Conservation (phyloP, 2,797 vertebrate genomes). For the Enoplosus armatus region DNA sequence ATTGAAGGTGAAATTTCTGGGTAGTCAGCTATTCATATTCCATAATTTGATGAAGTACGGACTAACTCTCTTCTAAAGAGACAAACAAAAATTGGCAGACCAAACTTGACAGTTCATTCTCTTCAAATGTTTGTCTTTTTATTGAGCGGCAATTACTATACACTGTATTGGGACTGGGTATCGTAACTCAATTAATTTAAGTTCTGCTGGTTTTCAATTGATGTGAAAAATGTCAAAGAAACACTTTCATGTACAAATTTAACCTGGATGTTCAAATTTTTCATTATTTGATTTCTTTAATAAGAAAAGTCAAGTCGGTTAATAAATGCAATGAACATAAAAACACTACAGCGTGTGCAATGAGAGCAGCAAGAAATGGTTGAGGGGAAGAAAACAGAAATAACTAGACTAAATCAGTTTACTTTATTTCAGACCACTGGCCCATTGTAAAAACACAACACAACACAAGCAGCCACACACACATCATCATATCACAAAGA, state of each 20-base stretch:
- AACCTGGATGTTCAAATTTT: not conserved
- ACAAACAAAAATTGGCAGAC: not conserved
- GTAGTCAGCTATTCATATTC: not conserved
- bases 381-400: not conserved
- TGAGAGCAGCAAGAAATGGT: not conserved
- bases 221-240: not conserved
- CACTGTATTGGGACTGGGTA: not conserved
- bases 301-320: not conserved
- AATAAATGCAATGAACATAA: not conserved
- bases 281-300: not conserved
- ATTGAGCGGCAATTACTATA: not conserved
- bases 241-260: not conserved
- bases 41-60: not conserved
- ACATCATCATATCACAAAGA: conserved; percentile 1
- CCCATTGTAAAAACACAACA: not conserved
- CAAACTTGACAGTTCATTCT: not conserved
- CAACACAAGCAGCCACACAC: not conserved
- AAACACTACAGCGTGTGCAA: not conserved
- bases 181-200: not conserved
- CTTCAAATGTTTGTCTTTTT: not conserved
- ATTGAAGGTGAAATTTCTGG: conserved; percentile 7
- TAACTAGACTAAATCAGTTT: not conserved
- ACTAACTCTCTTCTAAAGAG: not conserved
- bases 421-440: not conserved
- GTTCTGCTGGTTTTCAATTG: not conserved